Conservation (phyloP, 2,113 vertebrate genomes). For the Nematolebias whitei region DNA sequence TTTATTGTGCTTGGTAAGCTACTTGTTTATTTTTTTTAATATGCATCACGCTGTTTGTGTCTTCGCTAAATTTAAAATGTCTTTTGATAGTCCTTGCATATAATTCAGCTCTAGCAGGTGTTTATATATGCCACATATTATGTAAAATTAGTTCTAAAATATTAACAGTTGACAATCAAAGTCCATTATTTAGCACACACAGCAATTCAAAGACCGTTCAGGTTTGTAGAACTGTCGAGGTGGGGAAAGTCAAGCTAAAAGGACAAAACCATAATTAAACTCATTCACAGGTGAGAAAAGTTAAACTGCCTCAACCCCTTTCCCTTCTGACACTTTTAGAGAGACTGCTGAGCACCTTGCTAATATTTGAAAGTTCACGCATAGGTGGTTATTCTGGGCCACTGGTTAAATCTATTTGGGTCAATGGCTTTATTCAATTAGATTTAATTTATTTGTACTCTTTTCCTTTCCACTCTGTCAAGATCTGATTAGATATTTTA, state of each 20-base stretch:
- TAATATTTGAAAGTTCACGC: conserved; percentile 72
- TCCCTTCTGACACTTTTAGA: conserved; percentile 35
- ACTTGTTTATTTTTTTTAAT: not conserved
- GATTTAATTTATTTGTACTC: conserved; percentile 47
- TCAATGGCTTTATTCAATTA: conserved; percentile 70
- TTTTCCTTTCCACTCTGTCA: conserved; percentile 50
- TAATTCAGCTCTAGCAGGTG: not conserved
- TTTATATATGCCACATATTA: not conserved
- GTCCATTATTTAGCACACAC: not conserved
- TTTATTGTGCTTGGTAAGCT: conserved; percentile 6
- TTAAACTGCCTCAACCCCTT: conserved; percentile 38
- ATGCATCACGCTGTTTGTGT: not conserved
- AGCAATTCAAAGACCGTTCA: not conserved
- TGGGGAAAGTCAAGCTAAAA: conserved; percentile 32
- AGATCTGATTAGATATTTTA: conserved; percentile 61
- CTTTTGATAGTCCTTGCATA: not conserved
- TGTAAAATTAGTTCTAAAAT: not conserved
- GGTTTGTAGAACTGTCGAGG: conserved; percentile 13
- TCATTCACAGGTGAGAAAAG: conserved; percentile 35
- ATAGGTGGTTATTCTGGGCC: conserved; percentile 62
- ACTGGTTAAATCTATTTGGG: conserved; percentile 68
- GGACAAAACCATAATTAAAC: conserved; percentile 29
- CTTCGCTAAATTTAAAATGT: conserved; percentile 1
- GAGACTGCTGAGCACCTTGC: conserved; percentile 50
- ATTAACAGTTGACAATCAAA: not conserved